A percentile compares a stretch with the other conserved stretches of the same genome.
phyloP scores from a whole-genome alignment of 1,140 invertebrate genomes.

The Oncopodura yosiiana region DNA sequence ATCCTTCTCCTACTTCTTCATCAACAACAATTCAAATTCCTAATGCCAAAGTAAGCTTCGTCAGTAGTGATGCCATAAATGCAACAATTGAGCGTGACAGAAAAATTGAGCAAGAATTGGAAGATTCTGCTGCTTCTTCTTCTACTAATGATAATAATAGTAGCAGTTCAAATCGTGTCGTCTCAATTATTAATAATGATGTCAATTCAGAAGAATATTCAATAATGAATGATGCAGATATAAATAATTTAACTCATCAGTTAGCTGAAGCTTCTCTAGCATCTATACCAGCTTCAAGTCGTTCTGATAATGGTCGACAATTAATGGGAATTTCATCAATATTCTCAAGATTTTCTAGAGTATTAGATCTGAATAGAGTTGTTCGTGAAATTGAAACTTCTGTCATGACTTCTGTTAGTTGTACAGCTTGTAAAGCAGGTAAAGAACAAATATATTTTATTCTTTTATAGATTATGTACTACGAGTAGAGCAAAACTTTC shows the following conservation, averaged over 20 bases:
- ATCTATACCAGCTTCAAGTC: background rate
- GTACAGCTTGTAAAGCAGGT: slow-evolving; percentile 79
- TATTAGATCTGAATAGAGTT: slow-evolving; percentile 30
- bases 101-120: background rate
- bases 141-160: background rate
- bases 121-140: background rate
- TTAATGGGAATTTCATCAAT: slow-evolving; percentile 18
- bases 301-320: slow-evolving; percentile 10
- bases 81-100: background rate
- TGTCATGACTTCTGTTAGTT: slow-evolving; percentile 81
- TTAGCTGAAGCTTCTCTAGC: slow-evolving; percentile 14
- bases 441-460: too few relatives aligned
- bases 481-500: too few relatives aligned
- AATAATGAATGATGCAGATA: background rate
- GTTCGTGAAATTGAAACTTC: slow-evolving; percentile 31
- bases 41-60: slow-evolving; percentile 6
- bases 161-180: background rate
- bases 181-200: background rate
- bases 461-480: too few relatives aligned
- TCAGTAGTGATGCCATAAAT: background rate
- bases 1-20: background rate
- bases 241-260: slow-evolving; percentile 9
- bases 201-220: background rate
- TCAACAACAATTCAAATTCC: slow-evolving; percentile 1
- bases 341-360: slow-evolving; percentile 29